These are phyloP conservation scores for Diploscapter pachys DNA, from an alignment of 1,140 invertebrate species.

Conservation along the genomic window DNA sequence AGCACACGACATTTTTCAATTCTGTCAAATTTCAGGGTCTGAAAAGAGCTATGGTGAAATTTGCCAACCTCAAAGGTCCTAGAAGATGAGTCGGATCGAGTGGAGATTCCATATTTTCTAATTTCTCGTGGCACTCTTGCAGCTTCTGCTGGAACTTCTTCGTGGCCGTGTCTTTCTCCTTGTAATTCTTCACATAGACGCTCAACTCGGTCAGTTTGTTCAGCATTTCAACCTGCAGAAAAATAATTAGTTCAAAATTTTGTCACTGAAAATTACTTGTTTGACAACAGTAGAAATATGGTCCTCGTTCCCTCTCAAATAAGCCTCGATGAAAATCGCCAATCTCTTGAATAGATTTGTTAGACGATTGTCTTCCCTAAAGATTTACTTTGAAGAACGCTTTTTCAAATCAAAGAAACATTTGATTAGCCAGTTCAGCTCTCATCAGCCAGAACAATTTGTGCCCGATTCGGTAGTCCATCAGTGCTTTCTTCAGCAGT, in stretches of 20 bases:
- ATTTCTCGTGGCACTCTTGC: conserved; percentile 64
- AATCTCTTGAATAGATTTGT: conserved; percentile 23
- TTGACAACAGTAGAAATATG: conserved; percentile 76
- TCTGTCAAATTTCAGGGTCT: conserved; percentile 41
- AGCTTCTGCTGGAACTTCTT: conserved; percentile 63
- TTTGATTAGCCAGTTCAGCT: conserved; percentile 59
- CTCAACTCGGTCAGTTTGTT: conserved; percentile 75
- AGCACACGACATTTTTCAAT: conserved; percentile 85
- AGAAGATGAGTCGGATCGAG: conserved; percentile 54
- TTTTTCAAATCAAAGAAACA: neutral
- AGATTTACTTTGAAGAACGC: neutral
- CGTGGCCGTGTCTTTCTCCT: too few species aligned
- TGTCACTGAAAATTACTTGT: conserved; percentile 64
- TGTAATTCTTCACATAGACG: conserved; percentile 38
- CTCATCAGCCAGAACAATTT: conserved; percentile 87
- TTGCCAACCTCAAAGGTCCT: conserved; percentile 35
- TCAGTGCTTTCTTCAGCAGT: conserved; percentile 77
- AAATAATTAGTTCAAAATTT: neutral
- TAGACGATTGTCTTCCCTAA: too few species aligned
- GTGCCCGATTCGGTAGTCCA: conserved; percentile 90
- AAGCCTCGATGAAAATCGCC: conserved; percentile 83
- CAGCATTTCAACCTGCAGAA: conserved; percentile 70
- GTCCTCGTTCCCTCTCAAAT: conserved; percentile 77
- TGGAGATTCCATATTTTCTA: conserved; percentile 55
- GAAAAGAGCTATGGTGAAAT: too few species aligned